Evolutionary conservation across 2,797 vertebrate genomes (phyloP).

Genomic region (Petrocephalus schoutedeni): DNA sequence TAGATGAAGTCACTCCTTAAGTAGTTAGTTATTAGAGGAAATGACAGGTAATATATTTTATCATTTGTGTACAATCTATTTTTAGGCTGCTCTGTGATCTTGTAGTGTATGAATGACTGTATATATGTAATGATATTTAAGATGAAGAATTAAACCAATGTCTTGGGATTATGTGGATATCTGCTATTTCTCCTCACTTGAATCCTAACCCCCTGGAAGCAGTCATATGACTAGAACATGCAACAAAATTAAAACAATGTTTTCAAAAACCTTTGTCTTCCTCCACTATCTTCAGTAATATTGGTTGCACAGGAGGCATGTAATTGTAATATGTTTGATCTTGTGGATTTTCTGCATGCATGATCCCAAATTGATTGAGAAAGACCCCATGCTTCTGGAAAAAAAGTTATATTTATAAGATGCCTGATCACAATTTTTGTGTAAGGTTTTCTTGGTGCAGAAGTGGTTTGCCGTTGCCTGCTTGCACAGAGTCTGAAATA

Average conservation of each 20-base stretch:
- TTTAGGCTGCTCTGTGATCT: slow-evolving; percentile 55
- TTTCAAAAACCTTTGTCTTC: slow-evolving; percentile 36
- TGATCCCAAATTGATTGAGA: neutral
- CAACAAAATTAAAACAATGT: slow-evolving; percentile 43
- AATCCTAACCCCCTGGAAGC: slow-evolving; percentile 45
- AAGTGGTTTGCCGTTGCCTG: neutral
- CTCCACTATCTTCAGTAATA: slow-evolving; percentile 10
- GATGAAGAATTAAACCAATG: slow-evolving; percentile 42
- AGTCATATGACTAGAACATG: slow-evolving; percentile 16
- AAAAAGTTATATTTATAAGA: neutral
- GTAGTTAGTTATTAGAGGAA: slow-evolving; percentile 42
- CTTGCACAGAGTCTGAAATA: neutral
- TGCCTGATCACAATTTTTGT: neutral
- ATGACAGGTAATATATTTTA: slow-evolving; percentile 49
- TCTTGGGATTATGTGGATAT: slow-evolving; percentile 53
- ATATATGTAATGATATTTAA: slow-evolving; percentile 53
- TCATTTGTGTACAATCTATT: slow-evolving; percentile 69
- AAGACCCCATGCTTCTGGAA: neutral
- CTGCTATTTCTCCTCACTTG: slow-evolving; percentile 56
- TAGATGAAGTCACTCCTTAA: slow-evolving; percentile 34
- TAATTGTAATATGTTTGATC: neutral
- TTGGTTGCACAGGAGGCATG: neutral
- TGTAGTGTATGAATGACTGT: slow-evolving; percentile 56
- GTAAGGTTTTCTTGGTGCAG: neutral
- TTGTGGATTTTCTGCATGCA: neutral